A percentile compares a stretch with the other conserved stretches of the same genome.
Evolutionary conservation across 2,113 vertebrate species (phyloP).

Genomic region (Heliornis fulica): DNA sequence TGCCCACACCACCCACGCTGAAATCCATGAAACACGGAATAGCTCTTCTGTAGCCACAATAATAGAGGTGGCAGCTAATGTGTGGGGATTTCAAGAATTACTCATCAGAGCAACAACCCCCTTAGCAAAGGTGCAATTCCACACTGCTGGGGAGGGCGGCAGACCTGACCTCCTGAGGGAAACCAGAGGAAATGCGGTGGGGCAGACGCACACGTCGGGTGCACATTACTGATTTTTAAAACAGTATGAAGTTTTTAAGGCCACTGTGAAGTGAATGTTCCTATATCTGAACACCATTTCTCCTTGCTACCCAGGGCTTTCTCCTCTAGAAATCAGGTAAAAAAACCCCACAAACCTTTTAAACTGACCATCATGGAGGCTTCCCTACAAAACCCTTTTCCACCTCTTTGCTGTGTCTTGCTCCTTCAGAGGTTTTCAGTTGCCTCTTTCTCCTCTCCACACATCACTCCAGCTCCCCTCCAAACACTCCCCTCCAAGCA

Average conservation of each 20-base stretch:
- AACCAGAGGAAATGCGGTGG: not conserved
- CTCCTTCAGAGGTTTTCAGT: not conserved
- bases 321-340: not conserved
- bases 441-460: not conserved
- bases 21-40: not conserved
- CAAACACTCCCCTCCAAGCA: not conserved
- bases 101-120: not conserved
- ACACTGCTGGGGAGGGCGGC: not conserved
- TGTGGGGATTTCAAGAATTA: not conserved
- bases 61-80: not conserved
- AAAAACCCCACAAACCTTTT: not conserved
- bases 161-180: not conserved
- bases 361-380: not conserved
- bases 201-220: not conserved
- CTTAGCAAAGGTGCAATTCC: not conserved
- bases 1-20: not conserved
- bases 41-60: not conserved
- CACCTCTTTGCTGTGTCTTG: not conserved
- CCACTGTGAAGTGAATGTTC: not conserved
- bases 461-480: not conserved
- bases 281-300: not conserved
- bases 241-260: not conserved
- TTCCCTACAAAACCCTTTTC: not conserved
- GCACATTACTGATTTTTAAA: not conserved
- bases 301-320: not conserved